Percentiles rank a stretch among this genome's conserved stretches.
Conservation (phyloP, 2,888 invertebrate genomes). For the Gastracanthus pulcherrimus region DNA sequence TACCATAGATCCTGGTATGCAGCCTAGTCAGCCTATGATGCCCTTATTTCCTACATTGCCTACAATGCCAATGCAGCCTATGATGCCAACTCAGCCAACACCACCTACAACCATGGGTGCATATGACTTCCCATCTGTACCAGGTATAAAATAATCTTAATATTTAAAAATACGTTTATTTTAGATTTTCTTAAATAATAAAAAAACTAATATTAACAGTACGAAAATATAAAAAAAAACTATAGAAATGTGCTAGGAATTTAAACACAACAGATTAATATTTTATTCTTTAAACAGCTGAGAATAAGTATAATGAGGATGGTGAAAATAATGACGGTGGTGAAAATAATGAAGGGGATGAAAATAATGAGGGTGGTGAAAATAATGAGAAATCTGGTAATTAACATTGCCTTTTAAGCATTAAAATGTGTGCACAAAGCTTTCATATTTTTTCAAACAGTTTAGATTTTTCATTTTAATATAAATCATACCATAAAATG, state of each 20-base stretch:
- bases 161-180: not conserved
- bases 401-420: not conserved
- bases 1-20: constrained; percentile 7
- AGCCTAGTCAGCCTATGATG: not conserved
- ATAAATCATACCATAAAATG: too few relatives aligned
- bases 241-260: not conserved
- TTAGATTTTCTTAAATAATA: not conserved
- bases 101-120: constrained; percentile 62
- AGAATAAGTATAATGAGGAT: constrained; percentile 1
- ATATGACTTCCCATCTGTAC: constrained; percentile 68
- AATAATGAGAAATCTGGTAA: constrained; percentile 40
- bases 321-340: not conserved
- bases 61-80: constrained; percentile 20
- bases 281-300: constrained; percentile 14
- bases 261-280: not conserved
- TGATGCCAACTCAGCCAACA: constrained; percentile 29
- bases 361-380: constrained; percentile 20
- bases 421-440: not conserved
- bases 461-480: too few relatives aligned
- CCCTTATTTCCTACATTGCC: not conserved
- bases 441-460: not conserved
- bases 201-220: not conserved
- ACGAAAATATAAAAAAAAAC: not conserved
- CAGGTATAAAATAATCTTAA: constrained; percentile 54
- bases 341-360: not conserved